Evolutionary conservation across 2,888 invertebrate genomes (phyloP).

Genomic region (Eurois occulta): DNA sequence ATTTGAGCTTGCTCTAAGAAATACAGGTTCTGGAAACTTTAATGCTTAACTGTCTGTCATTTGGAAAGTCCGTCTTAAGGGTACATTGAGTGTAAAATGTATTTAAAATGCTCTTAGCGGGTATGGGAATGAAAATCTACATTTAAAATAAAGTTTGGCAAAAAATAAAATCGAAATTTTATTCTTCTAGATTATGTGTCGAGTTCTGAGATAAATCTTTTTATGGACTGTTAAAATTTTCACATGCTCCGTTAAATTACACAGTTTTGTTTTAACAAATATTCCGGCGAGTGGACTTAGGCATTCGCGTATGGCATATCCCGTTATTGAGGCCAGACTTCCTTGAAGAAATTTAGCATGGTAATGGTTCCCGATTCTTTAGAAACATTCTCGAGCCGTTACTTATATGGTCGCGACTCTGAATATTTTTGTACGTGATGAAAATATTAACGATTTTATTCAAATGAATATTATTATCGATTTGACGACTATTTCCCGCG

Average conservation of each 20-base stretch:
- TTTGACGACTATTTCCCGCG: slow-evolving; percentile 53
- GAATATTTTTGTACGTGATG: slow-evolving; percentile 81
- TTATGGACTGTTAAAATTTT: background rate
- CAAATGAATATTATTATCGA: slow-evolving; percentile 69
- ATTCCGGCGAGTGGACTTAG: slow-evolving; percentile 39
- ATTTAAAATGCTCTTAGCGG: slow-evolving; percentile 10
- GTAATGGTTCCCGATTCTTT: slow-evolving; percentile 77
- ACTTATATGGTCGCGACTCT: slow-evolving; percentile 77
- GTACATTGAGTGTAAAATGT: slow-evolving; percentile 21
- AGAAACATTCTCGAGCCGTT: slow-evolving; percentile 82
- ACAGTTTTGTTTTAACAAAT: slow-evolving; percentile 31
- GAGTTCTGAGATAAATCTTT: background rate
- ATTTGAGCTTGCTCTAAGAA: slow-evolving; percentile 26
- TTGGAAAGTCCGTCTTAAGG: slow-evolving; percentile 1
- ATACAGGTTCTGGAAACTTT: slow-evolving; percentile 23
- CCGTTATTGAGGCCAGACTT: slow-evolving; percentile 78
- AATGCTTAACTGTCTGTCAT: slow-evolving; percentile 3
- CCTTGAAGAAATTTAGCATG: slow-evolving; percentile 79
- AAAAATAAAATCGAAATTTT: background rate
- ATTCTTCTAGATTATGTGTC: background rate
- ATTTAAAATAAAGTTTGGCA: background rate
- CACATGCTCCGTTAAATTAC: slow-evolving; percentile 21
- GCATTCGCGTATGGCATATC: slow-evolving; percentile 63
- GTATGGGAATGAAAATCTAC: background rate
- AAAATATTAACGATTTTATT: slow-evolving; percentile 77